Conservation (phyloP, 2,797 vertebrate species). For the Anguilla megastoma region DNA sequence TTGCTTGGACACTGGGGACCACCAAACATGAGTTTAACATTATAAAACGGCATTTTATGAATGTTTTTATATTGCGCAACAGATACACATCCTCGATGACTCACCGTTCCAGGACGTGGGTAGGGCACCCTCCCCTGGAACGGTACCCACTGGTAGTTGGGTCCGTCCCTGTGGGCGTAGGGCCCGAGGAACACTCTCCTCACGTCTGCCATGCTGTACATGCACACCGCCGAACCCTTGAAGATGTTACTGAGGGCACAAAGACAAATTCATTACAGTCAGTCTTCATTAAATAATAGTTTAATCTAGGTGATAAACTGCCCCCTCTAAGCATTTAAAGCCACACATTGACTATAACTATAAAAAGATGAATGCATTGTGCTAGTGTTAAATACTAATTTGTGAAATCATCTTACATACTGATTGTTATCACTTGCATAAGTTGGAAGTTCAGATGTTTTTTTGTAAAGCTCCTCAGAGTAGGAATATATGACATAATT, state of each 20-base stretch:
- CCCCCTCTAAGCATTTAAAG: conserved; percentile 28
- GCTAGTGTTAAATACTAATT: conserved; percentile 32
- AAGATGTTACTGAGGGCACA: conserved; percentile 86
- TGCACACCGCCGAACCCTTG: conserved; percentile 95
- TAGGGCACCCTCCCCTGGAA: conserved; percentile 95
- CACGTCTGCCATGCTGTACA: conserved; percentile 96
- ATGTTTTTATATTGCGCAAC: background rate
- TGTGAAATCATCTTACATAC: background rate
- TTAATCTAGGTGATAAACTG: conserved; percentile 34
- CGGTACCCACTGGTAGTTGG: conserved; percentile 97
- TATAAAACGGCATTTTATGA: background rate
- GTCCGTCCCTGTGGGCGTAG: conserved; percentile 94
- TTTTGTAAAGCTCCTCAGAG: background rate
- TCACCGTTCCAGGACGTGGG: conserved; percentile 95
- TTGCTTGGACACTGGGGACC: conserved; percentile 89
- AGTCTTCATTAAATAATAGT: background rate
- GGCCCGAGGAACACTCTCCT: conserved; percentile 94
- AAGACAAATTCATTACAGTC: conserved; percentile 37
- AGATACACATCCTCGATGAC: conserved; percentile 43
- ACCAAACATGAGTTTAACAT: conserved; percentile 1
- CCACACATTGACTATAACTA: conserved; percentile 21
- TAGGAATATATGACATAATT: background rate
- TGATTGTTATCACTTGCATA: conserved; percentile 18
- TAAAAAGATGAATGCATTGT: conserved; percentile 18
- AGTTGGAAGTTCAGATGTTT: background rate